phyloP scores from a whole-genome alignment of 2,888 invertebrate species.

The Callimorpha dominula region DNA sequence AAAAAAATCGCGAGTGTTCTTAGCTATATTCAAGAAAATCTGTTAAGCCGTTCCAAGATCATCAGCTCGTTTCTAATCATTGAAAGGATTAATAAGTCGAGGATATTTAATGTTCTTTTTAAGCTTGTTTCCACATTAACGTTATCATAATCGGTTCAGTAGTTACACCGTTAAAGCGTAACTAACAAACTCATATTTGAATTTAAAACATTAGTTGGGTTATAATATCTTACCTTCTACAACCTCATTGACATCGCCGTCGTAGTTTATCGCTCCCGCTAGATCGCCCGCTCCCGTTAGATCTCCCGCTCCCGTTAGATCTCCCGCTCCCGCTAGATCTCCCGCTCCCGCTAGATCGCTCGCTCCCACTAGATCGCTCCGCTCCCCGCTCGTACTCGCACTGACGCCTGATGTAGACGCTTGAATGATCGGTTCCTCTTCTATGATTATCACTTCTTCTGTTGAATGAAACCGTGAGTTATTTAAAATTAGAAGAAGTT shows the following conservation, averaged over 20 bases:
- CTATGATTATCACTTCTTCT: slow-evolving; percentile 59
- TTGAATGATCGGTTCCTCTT: slow-evolving; percentile 53
- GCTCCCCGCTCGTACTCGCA: slow-evolving; percentile 26
- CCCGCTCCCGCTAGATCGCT: slow-evolving; percentile 11
- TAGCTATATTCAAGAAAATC: too few species aligned
- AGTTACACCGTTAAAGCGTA: not conserved
- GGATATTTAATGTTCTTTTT: too few species aligned
- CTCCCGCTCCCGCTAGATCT: slow-evolving; percentile 13
- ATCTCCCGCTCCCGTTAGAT: slow-evolving; percentile 20
- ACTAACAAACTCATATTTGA: too few species aligned
- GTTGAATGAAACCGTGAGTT: not conserved
- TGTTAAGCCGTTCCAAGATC: too few species aligned
- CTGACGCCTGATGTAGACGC: slow-evolving; percentile 54
- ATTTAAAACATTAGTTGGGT: not conserved
- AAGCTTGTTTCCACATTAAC: too few species aligned
- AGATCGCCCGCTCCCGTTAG: slow-evolving; percentile 9
- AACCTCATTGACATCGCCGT: slow-evolving; percentile 2
- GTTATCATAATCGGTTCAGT: not conserved
- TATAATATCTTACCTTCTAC: not conserved
- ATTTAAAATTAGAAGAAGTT: not conserved
- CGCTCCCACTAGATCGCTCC: slow-evolving; percentile 10
- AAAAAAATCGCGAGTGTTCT: too few species aligned
- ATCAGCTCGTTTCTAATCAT: too few species aligned
- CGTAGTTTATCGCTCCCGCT: not conserved
- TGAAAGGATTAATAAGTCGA: too few species aligned